A percentile compares a stretch with the other conserved stretches of the same genome.
phyloP scores from a whole-genome alignment of 2,797 vertebrate genomes.

The Sebastes itinus region DNA sequence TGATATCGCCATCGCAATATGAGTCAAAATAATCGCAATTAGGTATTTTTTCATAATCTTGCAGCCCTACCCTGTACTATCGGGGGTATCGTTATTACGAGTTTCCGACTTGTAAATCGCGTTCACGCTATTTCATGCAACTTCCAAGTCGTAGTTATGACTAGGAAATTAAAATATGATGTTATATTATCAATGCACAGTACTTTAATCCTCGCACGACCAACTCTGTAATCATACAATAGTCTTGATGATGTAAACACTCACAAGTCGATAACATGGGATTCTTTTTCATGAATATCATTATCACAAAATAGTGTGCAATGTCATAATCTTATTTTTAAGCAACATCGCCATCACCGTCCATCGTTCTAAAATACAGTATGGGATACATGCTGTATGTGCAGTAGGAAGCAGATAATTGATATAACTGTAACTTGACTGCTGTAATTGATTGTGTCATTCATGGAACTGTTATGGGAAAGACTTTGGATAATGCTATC shows the following conservation, averaged over 20 bases:
- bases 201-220: not conserved
- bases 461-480: conserved; percentile 38
- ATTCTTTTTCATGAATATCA: not conserved
- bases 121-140: not conserved
- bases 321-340: not conserved
- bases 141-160: not conserved
- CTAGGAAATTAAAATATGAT: not conserved
- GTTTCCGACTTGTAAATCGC: not conserved
- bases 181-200: not conserved
- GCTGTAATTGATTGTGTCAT: conserved; percentile 25
- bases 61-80: no score
- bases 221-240: not conserved
- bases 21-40: no score
- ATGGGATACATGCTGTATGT: not conserved
- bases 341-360: no score
- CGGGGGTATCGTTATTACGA: no score
- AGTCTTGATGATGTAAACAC: not conserved
- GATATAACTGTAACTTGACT: conserved; percentile 1
- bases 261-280: not conserved
- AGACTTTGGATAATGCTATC: conserved; percentile 44
- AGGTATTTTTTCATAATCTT: no score
- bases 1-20: no score
- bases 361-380: not conserved
- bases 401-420: not conserved
- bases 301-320: not conserved